Percentiles rank a stretch among this genome's conserved stretches.
These are phyloP conservation scores for Lamellibrachia luymesi DNA, from an alignment of 1,140 invertebrate species.

Conservation along the genomic window DNA sequence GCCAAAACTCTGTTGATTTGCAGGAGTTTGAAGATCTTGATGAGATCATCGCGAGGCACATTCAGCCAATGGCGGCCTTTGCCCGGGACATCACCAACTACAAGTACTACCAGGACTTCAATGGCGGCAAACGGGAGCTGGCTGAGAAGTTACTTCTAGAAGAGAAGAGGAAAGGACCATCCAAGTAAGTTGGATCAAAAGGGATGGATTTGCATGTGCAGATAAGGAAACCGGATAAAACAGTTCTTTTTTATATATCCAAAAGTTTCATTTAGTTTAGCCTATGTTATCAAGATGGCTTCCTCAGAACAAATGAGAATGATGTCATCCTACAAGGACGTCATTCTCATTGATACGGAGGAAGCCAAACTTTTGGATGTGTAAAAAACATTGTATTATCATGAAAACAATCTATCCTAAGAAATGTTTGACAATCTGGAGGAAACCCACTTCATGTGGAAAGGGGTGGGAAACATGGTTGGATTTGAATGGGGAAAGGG, in stretches of 20 bases:
- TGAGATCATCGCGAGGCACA: slow-evolving; percentile 95
- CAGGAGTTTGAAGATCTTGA: slow-evolving; percentile 95
- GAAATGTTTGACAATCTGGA: no score
- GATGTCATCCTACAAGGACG: neutral
- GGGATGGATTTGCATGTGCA: no score
- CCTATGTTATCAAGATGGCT: neutral
- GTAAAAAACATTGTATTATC: no score
- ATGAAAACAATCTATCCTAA: no score
- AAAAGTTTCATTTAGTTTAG: neutral
- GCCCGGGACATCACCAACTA: slow-evolving; percentile 87
- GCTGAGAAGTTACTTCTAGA: slow-evolving; percentile 76
- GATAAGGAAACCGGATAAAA: no score
- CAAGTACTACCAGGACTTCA: slow-evolving; percentile 80
- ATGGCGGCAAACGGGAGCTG: slow-evolving; percentile 70
- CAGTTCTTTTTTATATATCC: no score
- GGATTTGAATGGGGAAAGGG: no score
- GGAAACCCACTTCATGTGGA: no score
- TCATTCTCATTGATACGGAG: no score
- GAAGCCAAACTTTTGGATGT: no score
- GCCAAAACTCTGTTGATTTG: neutral
- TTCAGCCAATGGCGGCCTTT: slow-evolving; percentile 92
- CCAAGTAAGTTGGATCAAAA: slow-evolving; percentile 37
- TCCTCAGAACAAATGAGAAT: neutral
- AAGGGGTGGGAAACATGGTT: no score
- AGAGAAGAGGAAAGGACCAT: slow-evolving; percentile 49